These are phyloP conservation scores for Zaprionus ornatus DNA, from an alignment of 1,140 invertebrate species.

Conservation along the genomic window DNA sequence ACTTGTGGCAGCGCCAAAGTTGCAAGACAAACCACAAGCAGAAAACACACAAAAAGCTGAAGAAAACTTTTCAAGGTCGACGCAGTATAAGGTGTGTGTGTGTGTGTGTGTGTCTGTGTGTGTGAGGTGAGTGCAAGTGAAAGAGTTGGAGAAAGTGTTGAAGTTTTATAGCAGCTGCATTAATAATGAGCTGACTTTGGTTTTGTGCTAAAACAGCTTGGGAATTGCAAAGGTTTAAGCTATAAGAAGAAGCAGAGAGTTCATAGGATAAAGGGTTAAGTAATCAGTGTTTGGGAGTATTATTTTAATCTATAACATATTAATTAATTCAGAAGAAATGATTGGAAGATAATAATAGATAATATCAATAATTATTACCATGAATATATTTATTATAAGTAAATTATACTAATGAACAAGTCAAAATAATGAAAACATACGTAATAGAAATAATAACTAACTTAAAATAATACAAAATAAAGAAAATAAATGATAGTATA, in stretches of 20 bases:
- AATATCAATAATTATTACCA: too few species aligned
- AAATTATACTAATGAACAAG: too few species aligned
- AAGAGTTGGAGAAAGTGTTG: slow-evolving; percentile 24
- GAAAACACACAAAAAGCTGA: slow-evolving; percentile 3
- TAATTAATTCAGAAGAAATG: too few species aligned
- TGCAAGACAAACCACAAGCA: slow-evolving; percentile 18
- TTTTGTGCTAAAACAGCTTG: neutral
- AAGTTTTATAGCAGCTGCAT: neutral
- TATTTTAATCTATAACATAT: too few species aligned
- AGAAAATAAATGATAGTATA: too few species aligned
- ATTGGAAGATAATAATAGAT: too few species aligned
- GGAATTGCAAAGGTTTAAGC: neutral
- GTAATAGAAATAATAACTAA: too few species aligned
- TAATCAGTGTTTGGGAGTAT: too few species aligned
- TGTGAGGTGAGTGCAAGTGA: neutral
- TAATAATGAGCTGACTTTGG: neutral
- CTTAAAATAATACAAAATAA: too few species aligned
- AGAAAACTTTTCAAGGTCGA: slow-evolving; percentile 58
- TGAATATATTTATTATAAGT: too few species aligned
- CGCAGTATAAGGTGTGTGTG: neutral
- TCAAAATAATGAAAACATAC: too few species aligned
- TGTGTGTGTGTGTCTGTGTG: neutral
- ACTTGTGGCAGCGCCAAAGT: slow-evolving; percentile 35
- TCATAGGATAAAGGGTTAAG: neutral
- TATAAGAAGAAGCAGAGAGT: neutral